A percentile compares a stretch with the other conserved stretches of the same genome.
These are phyloP conservation scores for Suncus etruscus DNA, from an alignment of 2,113 vertebrate species.

Conservation along the genomic window DNA sequence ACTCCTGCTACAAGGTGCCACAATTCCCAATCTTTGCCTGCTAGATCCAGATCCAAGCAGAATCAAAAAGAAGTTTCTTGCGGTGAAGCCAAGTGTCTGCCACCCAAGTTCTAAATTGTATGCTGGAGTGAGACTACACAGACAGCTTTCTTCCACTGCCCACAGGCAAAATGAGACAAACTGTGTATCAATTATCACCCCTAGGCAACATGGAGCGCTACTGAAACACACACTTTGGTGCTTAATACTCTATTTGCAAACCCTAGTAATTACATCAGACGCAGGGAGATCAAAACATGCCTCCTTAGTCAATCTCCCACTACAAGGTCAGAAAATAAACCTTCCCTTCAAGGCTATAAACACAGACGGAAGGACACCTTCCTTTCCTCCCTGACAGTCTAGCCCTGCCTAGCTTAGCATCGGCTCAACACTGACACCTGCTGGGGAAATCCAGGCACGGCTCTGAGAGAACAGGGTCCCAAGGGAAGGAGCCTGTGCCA, in stretches of 20 bases:
- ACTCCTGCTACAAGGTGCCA: not conserved
- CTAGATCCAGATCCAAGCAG: not conserved
- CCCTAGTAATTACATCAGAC: conserved; percentile 56
- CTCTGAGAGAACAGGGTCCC: not conserved
- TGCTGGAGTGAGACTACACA: not conserved
- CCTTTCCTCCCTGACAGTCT: not conserved
- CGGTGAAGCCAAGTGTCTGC: not conserved
- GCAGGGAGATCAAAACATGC: conserved; percentile 46
- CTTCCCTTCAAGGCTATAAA: conserved; percentile 19
- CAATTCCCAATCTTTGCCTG: not conserved
- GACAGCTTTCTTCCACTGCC: conserved; percentile 3
- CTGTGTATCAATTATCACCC: not conserved
- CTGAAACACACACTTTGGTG: conserved; percentile 24
- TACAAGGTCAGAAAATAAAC: conserved; percentile 48
- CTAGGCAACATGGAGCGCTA: conserved; percentile 2
- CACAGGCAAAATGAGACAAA: conserved; percentile 51
- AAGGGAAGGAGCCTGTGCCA: not conserved
- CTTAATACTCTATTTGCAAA: conserved; percentile 56
- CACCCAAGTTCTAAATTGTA: not conserved
- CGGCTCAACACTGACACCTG: conserved; percentile 76
- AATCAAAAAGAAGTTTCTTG: conserved; percentile 14
- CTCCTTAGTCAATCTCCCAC: conserved; percentile 32
- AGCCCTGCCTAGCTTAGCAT: not conserved
- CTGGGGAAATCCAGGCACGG: conserved; percentile 62
- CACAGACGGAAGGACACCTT: not conserved